These are phyloP conservation scores for Panulirus ornatus DNA, from an alignment of 1,140 invertebrate genomes.

Conservation along the genomic window DNA sequence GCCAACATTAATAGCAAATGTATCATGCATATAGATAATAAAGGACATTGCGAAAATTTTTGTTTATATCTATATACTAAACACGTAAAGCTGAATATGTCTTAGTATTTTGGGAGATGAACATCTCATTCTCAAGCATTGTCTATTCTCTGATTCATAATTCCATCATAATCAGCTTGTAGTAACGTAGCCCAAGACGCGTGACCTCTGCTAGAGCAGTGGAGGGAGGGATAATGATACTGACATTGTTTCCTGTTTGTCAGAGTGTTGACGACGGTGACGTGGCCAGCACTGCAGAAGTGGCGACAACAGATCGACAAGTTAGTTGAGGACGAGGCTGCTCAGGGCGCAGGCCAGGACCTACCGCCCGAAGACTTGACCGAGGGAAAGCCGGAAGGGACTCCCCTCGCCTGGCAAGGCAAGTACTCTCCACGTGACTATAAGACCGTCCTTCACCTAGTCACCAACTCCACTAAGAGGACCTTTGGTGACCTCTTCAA, in stretches of 20 bases:
- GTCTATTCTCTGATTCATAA: no score
- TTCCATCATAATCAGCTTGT: no score
- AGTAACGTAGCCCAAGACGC: no score
- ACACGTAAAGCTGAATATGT: no score
- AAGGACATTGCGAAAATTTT: no score
- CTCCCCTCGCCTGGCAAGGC: conserved; percentile 73
- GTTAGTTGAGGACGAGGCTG: conserved; percentile 61
- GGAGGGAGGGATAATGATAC: no score
- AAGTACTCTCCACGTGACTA: conserved; percentile 67
- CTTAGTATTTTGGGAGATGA: no score
- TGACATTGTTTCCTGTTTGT: not conserved
- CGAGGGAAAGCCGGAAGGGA: not conserved
- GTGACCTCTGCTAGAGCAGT: no score
- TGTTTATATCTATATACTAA: no score
- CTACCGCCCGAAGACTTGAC: not conserved
- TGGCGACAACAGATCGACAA: conserved; percentile 71
- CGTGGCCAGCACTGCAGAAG: conserved; percentile 76
- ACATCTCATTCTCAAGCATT: no score
- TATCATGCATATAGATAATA: no score
- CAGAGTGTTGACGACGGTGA: conserved; percentile 59
- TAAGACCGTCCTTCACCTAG: conserved; percentile 56
- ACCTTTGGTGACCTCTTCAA: conserved; percentile 80
- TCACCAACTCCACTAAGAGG: conserved; percentile 60
- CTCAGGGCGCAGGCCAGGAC: conserved; percentile 3
- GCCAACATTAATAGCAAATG: no score